A percentile compares a stretch with the other conserved stretches of the same genome.
Conservation (phyloP, 2,113 vertebrate genomes). For the Barbus barbus region DNA sequence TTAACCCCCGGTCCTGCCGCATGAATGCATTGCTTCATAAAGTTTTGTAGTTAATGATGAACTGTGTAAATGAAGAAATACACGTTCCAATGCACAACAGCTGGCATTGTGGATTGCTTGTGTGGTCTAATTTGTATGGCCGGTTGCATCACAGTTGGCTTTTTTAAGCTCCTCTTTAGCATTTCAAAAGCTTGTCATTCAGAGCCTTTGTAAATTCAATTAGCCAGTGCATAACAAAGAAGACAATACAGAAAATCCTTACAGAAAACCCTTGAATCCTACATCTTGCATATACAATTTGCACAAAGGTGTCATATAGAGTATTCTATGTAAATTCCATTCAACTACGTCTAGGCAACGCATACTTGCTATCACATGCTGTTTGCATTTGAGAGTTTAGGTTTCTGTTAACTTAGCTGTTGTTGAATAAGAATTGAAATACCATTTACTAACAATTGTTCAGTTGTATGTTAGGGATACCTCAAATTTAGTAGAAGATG, state of each 20-base stretch:
- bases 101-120: neutral
- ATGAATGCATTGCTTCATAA: neutral
- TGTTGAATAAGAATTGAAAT: neutral
- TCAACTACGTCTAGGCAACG: neutral
- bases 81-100: neutral
- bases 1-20: neutral
- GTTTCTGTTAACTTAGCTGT: neutral
- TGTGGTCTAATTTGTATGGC: conserved; percentile 5
- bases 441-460: neutral
- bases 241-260: neutral
- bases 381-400: neutral
- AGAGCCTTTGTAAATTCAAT: conserved; percentile 2
- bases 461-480: neutral
- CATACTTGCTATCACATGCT: neutral
- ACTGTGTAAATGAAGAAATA: neutral
- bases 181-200: conserved; percentile 3
- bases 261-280: too few relatives aligned
- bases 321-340: neutral
- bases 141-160: neutral
- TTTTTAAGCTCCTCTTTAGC: neutral
- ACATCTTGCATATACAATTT: neutral
- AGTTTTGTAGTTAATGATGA: neutral
- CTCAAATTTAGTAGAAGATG: neutral
- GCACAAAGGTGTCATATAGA: neutral
- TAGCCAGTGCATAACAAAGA: conserved; percentile 9